A percentile compares a stretch with the other conserved stretches of the same genome.
phyloP scores from a whole-genome alignment of 92 coral and sea anemone genomes.

The Pocillopora grandis region DNA sequence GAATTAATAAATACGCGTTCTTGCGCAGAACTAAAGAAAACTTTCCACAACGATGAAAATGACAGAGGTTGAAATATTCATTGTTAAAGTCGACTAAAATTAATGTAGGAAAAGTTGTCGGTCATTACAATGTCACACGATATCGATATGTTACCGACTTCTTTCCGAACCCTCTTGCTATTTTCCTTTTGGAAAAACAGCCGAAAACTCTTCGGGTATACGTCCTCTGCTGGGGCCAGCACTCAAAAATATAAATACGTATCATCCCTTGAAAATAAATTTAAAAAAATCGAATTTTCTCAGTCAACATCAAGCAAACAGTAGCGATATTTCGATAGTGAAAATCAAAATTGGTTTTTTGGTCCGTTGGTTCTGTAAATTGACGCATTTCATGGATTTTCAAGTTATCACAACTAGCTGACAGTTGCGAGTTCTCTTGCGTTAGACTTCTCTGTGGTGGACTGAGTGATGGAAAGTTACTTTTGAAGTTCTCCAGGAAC shows the following conservation, averaged over 20 bases:
- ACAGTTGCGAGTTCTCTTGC: not conserved
- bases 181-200: not conserved
- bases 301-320: not conserved
- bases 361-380: not conserved
- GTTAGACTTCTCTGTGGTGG: not conserved
- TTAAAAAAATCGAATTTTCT: not conserved
- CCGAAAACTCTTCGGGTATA: not conserved
- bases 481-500: not conserved
- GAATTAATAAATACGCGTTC: not conserved
- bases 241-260: not conserved
- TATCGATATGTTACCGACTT: not conserved
- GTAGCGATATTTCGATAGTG: not conserved
- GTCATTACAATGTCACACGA: not conserved
- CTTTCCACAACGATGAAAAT: not conserved
- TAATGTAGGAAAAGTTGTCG: not conserved
- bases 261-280: not conserved
- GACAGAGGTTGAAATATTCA: not conserved
- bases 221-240: not conserved
- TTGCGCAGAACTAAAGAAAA: not conserved
- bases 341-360: not conserved
- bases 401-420: not conserved
- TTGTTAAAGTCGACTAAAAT: not conserved
- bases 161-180: slow-evolving; percentile 7
- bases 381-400: not conserved
- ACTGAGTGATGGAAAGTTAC: not conserved